These are phyloP conservation scores for Nemotelus nigrinus DNA, from an alignment of 2,888 invertebrate genomes.

Conservation along the genomic window DNA sequence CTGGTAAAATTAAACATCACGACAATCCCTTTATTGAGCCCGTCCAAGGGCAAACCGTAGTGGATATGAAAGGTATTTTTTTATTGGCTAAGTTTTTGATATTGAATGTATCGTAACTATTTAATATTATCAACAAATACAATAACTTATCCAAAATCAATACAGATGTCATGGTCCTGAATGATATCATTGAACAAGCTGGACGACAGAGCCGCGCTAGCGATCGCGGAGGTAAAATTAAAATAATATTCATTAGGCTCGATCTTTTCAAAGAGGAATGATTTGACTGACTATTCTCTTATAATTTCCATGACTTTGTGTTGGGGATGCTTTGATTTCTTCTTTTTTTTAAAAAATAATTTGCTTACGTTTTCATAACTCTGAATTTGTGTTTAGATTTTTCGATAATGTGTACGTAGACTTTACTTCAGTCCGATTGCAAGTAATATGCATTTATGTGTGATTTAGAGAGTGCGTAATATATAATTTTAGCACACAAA, in stretches of 20 bases:
- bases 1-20: conserved; percentile 82
- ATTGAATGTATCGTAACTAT: not conserved
- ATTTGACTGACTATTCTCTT: conserved; percentile 10
- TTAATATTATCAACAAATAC: conserved; percentile 31
- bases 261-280: conserved; percentile 47
- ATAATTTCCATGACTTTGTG: not conserved
- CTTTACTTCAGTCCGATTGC: not conserved
- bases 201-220: conserved; percentile 86
- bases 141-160: conserved; percentile 31
- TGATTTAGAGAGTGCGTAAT: conserved; percentile 1
- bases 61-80: conserved; percentile 89
- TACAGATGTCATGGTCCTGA: conserved; percentile 95
- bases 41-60: conserved; percentile 86
- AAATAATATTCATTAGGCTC: conserved; percentile 45
- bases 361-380: conserved; percentile 11
- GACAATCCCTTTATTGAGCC: conserved; percentile 94
- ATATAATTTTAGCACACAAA: conserved; percentile 13
- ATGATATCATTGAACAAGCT: conserved; percentile 96
- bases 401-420: not conserved
- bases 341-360: not conserved
- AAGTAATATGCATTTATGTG: conserved; percentile 11
- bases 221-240: conserved; percentile 84
- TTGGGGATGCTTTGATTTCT: not conserved
- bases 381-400: conserved; percentile 2
- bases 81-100: not conserved